These are phyloP conservation scores for Psylliodes chrysocephalus DNA, from an alignment of 2,888 invertebrate genomes.

Conservation along the genomic window DNA sequence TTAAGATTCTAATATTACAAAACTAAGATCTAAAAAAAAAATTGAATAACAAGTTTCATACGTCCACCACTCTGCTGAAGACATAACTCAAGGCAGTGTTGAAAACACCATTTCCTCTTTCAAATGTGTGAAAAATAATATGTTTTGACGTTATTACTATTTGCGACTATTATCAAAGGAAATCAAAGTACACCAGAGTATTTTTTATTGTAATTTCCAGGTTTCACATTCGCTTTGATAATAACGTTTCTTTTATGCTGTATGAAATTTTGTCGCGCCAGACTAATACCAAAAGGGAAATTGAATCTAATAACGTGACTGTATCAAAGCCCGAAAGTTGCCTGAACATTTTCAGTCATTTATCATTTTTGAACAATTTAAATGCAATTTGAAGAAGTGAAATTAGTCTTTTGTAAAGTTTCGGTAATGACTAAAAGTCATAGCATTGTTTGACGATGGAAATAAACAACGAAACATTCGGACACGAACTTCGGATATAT, in stretches of 20 bases:
- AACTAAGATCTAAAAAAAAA: no score
- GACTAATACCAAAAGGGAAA: neutral
- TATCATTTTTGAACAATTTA: constrained; percentile 13
- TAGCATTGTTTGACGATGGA: neutral
- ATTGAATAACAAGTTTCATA: no score
- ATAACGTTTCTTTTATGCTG: neutral
- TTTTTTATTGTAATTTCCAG: no score
- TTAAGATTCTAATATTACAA: no score
- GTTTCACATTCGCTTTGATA: no score
- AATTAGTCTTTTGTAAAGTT: constrained; percentile 1
- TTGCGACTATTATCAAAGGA: no score
- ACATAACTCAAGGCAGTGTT: no score
- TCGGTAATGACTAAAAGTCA: constrained; percentile 8
- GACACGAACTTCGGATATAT: neutral
- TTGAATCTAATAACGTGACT: constrained; percentile 4
- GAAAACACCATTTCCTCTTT: no score
- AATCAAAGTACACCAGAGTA: no score
- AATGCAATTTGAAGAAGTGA: constrained; percentile 5
- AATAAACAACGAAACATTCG: constrained; percentile 1
- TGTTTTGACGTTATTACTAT: no score
- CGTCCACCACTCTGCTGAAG: no score
- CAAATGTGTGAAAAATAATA: no score
- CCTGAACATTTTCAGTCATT: neutral
- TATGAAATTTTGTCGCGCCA: neutral
- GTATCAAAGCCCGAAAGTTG: neutral